Conservation (phyloP, 1,140 invertebrate genomes). For the Bombus waltoni region DNA sequence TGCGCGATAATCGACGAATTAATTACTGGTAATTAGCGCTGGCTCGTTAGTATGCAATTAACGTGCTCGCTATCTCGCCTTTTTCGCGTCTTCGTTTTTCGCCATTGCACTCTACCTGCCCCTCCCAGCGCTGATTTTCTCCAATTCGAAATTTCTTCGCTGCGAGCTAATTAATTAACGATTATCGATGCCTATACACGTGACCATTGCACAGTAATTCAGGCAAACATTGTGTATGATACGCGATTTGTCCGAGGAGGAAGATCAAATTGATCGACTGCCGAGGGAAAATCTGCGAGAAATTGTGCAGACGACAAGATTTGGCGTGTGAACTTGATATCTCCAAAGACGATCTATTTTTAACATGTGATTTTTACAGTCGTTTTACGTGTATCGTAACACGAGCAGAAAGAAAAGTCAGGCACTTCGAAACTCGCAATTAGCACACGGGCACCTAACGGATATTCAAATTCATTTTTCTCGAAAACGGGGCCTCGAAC, state of each 20-base stretch:
- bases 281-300: not conserved
- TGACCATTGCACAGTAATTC: too few species aligned
- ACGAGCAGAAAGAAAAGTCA: too few species aligned
- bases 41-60: slow-evolving; percentile 41
- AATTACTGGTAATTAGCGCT: slow-evolving; percentile 40
- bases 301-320: not conserved
- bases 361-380: too few species aligned
- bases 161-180: not conserved
- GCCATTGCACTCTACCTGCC: not conserved
- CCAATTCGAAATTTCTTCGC: slow-evolving; percentile 19
- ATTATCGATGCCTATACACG: not conserved
- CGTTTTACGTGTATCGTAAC: too few species aligned
- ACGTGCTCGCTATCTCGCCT: slow-evolving; percentile 10
- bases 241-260: not conserved
- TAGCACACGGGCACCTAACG: too few species aligned
- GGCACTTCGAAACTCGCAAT: too few species aligned
- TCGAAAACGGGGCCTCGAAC: too few species aligned
- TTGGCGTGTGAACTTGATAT: too few species aligned
- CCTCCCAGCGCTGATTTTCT: not conserved
- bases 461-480: too few species aligned
- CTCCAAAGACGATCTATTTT: too few species aligned
- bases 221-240: not conserved
- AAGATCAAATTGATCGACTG: not conserved
- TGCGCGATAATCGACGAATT: slow-evolving; percentile 28
- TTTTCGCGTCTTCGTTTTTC: slow-evolving; percentile 11